These are phyloP conservation scores for Scelioninae gen. 1 DNA, from an alignment of 2,888 invertebrate species.

Conservation along the genomic window DNA sequence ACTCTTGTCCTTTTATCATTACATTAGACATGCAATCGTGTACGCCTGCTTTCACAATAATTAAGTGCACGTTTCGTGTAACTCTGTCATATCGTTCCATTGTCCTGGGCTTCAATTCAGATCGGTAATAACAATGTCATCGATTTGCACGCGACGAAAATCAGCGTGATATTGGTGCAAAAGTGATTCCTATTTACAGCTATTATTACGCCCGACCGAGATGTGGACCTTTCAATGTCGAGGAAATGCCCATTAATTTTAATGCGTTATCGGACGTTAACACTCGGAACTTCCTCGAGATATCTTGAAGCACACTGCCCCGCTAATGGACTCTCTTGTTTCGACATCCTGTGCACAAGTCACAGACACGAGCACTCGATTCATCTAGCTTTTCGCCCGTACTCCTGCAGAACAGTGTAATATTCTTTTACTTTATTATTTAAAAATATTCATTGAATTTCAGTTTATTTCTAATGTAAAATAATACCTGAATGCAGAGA, in stretches of 20 bases:
- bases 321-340: conserved; percentile 65
- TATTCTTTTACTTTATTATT: too few relatives aligned
- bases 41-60: conserved; percentile 42
- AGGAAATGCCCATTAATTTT: conserved; percentile 62
- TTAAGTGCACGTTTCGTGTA: conserved; percentile 26
- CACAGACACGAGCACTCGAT: conserved; percentile 34
- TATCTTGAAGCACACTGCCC: conserved; percentile 48
- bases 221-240: conserved; percentile 46
- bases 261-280: conserved; percentile 64
- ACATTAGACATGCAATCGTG: conserved; percentile 45
- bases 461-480: too few relatives aligned
- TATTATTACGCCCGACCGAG: conserved; percentile 24
- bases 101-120: conserved; percentile 2
- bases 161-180: conserved; percentile 37
- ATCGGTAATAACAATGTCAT: conserved; percentile 30
- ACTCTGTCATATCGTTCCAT: conserved; percentile 30
- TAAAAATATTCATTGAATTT: too few relatives aligned
- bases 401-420: not conserved
- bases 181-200: conserved; percentile 37
- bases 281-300: conserved; percentile 63
- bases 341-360: conserved; percentile 49
- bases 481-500: too few relatives aligned
- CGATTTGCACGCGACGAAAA: conserved; percentile 38
- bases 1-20: conserved; percentile 36
- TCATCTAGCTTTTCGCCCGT: conserved; percentile 24